These are phyloP conservation scores for Miltochrista miniata DNA, from an alignment of 2,888 invertebrate genomes.

Conservation along the genomic window DNA sequence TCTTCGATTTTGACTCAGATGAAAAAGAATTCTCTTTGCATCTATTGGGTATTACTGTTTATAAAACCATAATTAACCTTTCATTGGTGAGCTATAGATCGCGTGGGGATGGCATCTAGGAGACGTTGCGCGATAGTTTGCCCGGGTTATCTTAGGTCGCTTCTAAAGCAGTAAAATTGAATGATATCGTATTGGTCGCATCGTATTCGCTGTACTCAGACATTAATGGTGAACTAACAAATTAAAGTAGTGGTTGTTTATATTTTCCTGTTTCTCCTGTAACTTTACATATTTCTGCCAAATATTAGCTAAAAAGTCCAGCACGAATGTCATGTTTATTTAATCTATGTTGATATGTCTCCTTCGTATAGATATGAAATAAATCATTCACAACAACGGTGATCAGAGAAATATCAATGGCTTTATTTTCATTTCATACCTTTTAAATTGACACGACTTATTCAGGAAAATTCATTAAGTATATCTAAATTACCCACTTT, in stretches of 20 bases:
- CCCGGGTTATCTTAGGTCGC: slow-evolving; percentile 77
- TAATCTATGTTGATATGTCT: slow-evolving; percentile 7
- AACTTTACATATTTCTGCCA: not conserved
- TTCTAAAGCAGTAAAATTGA: slow-evolving; percentile 82
- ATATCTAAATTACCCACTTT: not conserved
- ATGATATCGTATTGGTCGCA: slow-evolving; percentile 77
- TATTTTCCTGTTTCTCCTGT: slow-evolving; percentile 20
- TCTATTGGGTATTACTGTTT: slow-evolving; percentile 4
- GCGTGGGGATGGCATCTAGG: slow-evolving; percentile 65
- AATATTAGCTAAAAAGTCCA: not conserved
- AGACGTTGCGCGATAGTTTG: slow-evolving; percentile 70
- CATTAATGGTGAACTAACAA: slow-evolving; percentile 75
- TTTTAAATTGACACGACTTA: not conserved
- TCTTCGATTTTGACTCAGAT: too few relatives aligned
- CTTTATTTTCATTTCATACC: slow-evolving; percentile 9
- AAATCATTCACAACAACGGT: slow-evolving; percentile 35
- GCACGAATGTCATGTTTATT: not conserved
- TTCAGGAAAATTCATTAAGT: not conserved
- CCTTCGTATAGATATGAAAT: slow-evolving; percentile 25
- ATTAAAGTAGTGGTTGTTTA: slow-evolving; percentile 64
- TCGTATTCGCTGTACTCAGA: slow-evolving; percentile 74
- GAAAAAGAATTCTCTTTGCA: too few relatives aligned
- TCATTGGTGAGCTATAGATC: slow-evolving; percentile 47
- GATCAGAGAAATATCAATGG: slow-evolving; percentile 29
- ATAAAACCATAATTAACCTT: slow-evolving; percentile 38